These are phyloP conservation scores for Aspidiotus rigidus DNA, from an alignment of 2,888 invertebrate species.

Conservation along the genomic window DNA sequence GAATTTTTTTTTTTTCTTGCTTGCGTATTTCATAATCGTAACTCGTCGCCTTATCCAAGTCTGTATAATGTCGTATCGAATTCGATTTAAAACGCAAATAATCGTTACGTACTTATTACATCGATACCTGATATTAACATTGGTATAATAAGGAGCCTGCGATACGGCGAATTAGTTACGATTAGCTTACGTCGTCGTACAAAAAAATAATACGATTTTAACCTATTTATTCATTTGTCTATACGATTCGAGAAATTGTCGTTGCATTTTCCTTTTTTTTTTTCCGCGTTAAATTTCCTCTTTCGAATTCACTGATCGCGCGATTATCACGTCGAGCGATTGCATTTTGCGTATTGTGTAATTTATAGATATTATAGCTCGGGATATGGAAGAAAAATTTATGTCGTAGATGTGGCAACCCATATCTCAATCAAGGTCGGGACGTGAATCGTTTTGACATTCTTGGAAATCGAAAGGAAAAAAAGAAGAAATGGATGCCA, in stretches of 20 bases:
- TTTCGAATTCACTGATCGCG: background rate
- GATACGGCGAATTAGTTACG: conserved; percentile 31
- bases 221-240: conserved; percentile 29
- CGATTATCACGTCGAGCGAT: background rate
- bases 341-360: no score
- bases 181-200: conserved; percentile 4
- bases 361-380: no score
- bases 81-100: conserved; percentile 30
- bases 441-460: no score
- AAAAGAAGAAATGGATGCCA: no score
- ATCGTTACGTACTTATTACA: conserved; percentile 25
- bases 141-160: conserved; percentile 15
- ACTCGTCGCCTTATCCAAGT: background rate
- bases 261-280: conserved; percentile 7
- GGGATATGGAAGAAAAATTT: no score
- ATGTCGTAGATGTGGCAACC: no score
- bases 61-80: conserved; percentile 25
- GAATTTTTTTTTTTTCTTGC: no score
- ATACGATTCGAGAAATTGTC: conserved; percentile 7
- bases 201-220: conserved; percentile 13
- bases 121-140: conserved; percentile 21
- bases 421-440: no score
- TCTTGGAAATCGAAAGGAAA: no score
- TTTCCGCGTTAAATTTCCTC: conserved; percentile 2
- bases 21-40: background rate